phyloP scores from a whole-genome alignment of 2,113 vertebrate species.

The Poecile atricapillus region DNA sequence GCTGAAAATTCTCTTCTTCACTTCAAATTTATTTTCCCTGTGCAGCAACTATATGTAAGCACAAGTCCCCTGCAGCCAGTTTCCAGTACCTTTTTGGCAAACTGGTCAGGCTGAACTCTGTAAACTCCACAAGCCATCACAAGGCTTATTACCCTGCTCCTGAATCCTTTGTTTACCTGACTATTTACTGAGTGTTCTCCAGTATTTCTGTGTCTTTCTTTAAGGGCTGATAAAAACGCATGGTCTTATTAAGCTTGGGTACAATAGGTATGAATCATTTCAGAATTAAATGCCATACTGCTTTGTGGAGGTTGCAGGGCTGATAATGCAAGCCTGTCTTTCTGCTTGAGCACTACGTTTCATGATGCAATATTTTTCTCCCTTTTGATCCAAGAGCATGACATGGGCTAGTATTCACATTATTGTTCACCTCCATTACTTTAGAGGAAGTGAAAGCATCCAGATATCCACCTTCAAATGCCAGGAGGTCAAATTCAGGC shows the following conservation, averaged over 20 bases:
- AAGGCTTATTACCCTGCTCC: not conserved
- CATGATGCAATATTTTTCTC: not conserved
- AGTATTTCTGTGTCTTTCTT: not conserved
- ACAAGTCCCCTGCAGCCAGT: not conserved
- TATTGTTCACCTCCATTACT: not conserved
- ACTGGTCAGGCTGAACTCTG: not conserved
- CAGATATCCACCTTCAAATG: not conserved
- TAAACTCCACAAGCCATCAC: not conserved
- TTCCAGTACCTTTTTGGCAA: not conserved
- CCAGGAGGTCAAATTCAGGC: not conserved
- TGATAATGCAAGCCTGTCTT: not conserved
- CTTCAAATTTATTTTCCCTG: not conserved
- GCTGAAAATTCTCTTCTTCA: not conserved
- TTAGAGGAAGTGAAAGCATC: not conserved
- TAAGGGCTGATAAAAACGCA: not conserved
- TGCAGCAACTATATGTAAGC: not conserved
- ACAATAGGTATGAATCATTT: not conserved
- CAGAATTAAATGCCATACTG: not conserved
- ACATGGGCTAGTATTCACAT: not conserved
- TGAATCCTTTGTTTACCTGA: not conserved
- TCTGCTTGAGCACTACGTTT: not conserved
- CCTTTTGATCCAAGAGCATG: not conserved
- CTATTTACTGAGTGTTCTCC: not conserved
- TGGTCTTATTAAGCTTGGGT: not conserved
- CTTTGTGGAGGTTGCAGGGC: not conserved